Conservation (phyloP, 2,797 vertebrate genomes). For the Myripristis jacobus region DNA sequence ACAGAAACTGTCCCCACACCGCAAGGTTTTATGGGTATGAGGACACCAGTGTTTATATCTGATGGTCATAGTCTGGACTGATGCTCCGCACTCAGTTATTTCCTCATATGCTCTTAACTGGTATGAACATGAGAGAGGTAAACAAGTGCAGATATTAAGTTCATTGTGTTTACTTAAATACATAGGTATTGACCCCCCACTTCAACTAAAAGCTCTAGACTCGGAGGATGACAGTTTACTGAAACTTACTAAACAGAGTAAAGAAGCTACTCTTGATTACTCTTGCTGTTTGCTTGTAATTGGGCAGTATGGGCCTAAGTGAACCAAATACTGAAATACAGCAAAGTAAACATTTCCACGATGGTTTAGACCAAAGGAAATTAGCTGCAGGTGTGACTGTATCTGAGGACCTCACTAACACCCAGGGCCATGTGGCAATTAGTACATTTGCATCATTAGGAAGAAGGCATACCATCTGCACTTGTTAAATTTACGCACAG, state of each 20-base stretch:
- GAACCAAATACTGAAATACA: neutral
- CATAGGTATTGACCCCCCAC: neutral
- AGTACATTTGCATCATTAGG: slow-evolving; percentile 20
- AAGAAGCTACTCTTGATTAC: slow-evolving; percentile 2
- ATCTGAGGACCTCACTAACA: neutral
- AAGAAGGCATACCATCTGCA: slow-evolving; percentile 8
- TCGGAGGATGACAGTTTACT: slow-evolving; percentile 1
- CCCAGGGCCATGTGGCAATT: neutral
- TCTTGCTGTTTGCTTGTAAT: slow-evolving; percentile 6
- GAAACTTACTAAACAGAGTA: slow-evolving; percentile 13
- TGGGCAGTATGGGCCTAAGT: neutral
- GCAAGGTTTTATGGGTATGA: too few species aligned
- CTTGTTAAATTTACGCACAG: slow-evolving; percentile 12
- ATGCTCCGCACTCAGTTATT: too few species aligned
- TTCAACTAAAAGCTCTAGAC: neutral
- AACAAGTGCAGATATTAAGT: neutral
- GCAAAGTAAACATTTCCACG: neutral
- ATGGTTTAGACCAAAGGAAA: neutral
- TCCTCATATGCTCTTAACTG: slow-evolving; percentile 1
- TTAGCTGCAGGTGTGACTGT: neutral
- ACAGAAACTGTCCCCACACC: too few species aligned
- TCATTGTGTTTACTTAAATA: neutral
- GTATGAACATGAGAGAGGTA: neutral
- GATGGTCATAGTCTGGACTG: too few species aligned
- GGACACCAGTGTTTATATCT: too few species aligned